Base-by-base conservation (phyloP, 2,113 vertebrate species). In the Caranx melampygus region DNA sequence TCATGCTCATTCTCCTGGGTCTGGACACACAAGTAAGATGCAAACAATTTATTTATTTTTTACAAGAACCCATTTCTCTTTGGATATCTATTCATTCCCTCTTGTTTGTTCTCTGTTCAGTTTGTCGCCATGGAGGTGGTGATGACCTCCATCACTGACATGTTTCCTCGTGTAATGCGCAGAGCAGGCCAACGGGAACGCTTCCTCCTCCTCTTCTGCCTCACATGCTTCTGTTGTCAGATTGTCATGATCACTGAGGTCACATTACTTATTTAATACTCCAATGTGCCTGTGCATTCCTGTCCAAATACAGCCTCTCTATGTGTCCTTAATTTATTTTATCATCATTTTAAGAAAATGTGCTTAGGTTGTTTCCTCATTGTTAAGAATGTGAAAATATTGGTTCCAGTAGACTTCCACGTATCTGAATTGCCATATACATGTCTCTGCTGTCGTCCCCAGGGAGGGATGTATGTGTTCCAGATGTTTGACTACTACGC, bases 401-500 rank as follows among this genome's bases (percentile, higher is more conserved):
- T 33, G 44, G 3, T 18, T 52, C 13, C 0, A 62, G 37, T 6
- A 64, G 13, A 33, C 6, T 52, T 59, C n/a, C 3, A 51, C 35
- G 21, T 3, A 26, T 5, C 12, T 51, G 0, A 54, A 21, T 52
- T 47, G 20, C 55, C 2, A 15, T 68, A 45, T 51, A 35, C 54
- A 72, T 33, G 12, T 58, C 21, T 62, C 4, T 26, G 8, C 52
- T 79, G 31, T 70, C 60, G 26, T 79, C 0, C 58, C 13, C 59
- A 95, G 95, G 94, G 92, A 72, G 95, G 95, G 0, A 94, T 95
- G 88, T 95, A 92, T 63, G 67, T 95, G 34, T 94, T 94, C 79
- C 94, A 95, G 87, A 33, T 96, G 60, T 84, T 95, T 18, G 94
- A 96, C 60, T 95, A 95, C 66, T 96, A 95, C 1, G 94, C 94